Evolutionary conservation across 2,888 invertebrate genomes (phyloP), one percentile per base, ranked within the genome.

Genomic region (Anorthoa munda): DNA sequence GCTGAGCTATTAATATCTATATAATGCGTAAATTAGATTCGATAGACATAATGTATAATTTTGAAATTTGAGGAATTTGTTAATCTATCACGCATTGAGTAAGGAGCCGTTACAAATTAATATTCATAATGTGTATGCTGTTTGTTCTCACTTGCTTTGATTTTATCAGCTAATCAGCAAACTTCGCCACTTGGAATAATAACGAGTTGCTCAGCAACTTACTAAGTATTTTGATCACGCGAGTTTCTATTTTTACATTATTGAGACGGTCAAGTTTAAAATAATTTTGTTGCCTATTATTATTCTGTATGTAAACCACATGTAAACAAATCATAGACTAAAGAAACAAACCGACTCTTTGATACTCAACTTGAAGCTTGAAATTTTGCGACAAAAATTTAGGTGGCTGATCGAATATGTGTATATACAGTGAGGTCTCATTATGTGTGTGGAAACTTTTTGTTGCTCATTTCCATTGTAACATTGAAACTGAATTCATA

Each of bases 111-210:
- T 50, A 48, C 39, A 39, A 66, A 77, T 59, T 65, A 58, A 60
- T 48, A 63, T 39, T 63, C 61, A 63, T 13, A 65, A 53, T 63
- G 53, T 50, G 18, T 65, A 46, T 45, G 45, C 31, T 45, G 12
- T 68, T 65, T 72, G 12, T 76, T 66, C 50, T 51, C 17, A 55
- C 55, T 67, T 59, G 21, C 21, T 78, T 63, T 66, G 61, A 84
- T 76, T 70, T 76, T 69, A 76, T 75, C 58, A 51, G 65, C n/a
- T 71, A 72, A 70, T 77, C 59, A 13, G 51, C 31, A 53, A 76
- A 83, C 64, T 75, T 71, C 53, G 26, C 45, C 72, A 69, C 72
- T 68, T 26, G 4, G 56, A 66, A 77, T 73, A 66, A 77, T 70
- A 67, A 73, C 18, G 48, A 64, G 39, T 70, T 64, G 56, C 61